phyloP scores from a whole-genome alignment of 2,113 vertebrate genomes.

The Ciconia boyciana region DNA sequence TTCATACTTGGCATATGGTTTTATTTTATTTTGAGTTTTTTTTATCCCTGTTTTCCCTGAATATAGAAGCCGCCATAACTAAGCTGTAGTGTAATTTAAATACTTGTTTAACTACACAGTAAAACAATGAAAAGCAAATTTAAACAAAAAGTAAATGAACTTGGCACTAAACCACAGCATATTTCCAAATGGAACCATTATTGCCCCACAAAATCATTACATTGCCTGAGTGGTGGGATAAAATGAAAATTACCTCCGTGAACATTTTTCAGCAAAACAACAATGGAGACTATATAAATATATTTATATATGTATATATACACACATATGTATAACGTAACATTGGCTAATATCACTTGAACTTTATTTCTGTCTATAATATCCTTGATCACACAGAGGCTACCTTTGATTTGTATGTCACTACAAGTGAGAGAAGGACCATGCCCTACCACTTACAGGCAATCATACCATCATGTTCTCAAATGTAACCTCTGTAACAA shows the following conservation, averaged over 20 bases:
- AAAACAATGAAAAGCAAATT: not conserved
- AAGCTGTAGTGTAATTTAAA: not conserved
- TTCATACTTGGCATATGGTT: conserved; percentile 16
- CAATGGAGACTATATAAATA: not conserved
- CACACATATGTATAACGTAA: not conserved
- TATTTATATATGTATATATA: too few species aligned
- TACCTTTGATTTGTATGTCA: not conserved
- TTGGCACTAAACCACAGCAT: not conserved
- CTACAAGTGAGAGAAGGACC: not conserved
- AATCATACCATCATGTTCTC: not conserved
- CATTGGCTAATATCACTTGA: not conserved
- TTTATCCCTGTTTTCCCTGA: conserved; percentile 16
- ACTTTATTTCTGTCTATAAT: not conserved
- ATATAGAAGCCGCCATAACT: not conserved
- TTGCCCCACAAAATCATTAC: not conserved
- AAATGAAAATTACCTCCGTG: not conserved
- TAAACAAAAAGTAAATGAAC: not conserved
- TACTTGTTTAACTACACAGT: not conserved
- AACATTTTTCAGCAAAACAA: not conserved
- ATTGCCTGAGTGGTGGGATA: not conserved
- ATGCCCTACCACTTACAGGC: not conserved
- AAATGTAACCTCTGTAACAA: not conserved
- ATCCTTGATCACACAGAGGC: not conserved
- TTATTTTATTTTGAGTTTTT: conserved; percentile 29
- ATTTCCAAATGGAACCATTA: not conserved